Evolutionary conservation across 2,797 vertebrate species (phyloP).

Genomic region (Pipistrellus kuhlii): DNA sequence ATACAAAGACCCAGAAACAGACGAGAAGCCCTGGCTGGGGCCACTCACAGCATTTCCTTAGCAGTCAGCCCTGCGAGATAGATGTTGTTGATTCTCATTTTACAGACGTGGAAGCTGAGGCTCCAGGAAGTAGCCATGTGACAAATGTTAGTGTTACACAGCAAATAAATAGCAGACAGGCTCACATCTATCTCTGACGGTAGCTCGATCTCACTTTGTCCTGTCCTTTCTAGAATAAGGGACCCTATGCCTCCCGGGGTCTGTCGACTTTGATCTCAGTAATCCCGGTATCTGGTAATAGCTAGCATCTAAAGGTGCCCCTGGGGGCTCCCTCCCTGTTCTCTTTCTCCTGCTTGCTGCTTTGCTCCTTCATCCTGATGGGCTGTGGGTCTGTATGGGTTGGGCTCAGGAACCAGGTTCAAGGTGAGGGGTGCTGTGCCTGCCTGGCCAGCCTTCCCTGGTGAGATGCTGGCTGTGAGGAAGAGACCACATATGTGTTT

Average conservation of each 20-base stretch:
- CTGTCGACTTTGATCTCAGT: neutral
- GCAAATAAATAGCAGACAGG: neutral
- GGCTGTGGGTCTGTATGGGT: neutral
- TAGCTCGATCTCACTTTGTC: neutral
- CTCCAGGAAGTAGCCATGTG: neutral
- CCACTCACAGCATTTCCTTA: neutral
- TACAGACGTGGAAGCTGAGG: neutral
- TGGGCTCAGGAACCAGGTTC: neutral
- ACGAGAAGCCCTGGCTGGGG: neutral
- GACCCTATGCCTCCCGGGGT: neutral
- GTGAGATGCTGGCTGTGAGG: neutral
- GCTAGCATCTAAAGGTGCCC: neutral
- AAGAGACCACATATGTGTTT: accelerated
- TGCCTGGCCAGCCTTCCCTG: neutral
- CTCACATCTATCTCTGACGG: neutral
- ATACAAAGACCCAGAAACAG: neutral
- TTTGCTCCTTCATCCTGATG: neutral
- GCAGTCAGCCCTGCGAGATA: neutral
- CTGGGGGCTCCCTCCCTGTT: neutral
- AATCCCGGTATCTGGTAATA: neutral
- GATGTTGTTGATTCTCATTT: neutral
- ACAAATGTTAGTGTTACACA: neutral
- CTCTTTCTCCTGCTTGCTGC: neutral
- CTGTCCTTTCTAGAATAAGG: neutral
- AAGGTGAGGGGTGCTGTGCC: neutral